These are phyloP conservation scores for Semnopithecus entellus DNA, from an alignment of 2,113 vertebrate species.

Conservation along the genomic window DNA sequence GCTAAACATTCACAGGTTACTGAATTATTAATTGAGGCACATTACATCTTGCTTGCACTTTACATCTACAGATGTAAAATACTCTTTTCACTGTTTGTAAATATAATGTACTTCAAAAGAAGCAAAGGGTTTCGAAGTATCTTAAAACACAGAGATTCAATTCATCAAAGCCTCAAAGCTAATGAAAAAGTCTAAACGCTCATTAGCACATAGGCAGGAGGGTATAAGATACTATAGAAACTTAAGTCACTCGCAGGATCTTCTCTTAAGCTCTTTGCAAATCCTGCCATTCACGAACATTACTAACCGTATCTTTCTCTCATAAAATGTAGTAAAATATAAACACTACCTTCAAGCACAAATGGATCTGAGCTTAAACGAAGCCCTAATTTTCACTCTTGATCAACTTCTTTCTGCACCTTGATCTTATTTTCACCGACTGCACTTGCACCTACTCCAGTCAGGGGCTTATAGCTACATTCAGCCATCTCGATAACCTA, in stretches of 20 bases:
- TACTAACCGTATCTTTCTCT: neutral
- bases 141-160: conserved; percentile 1
- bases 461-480: no score
- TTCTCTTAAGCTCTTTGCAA: neutral
- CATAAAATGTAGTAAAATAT: neutral
- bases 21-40: conserved; percentile 10
- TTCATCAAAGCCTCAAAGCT: neutral
- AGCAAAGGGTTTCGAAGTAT: neutral
- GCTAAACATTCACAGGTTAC: neutral
- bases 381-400: neutral
- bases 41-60: no score
- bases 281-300: neutral
- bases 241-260: neutral
- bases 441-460: neutral
- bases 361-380: neutral
- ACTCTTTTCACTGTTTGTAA: neutral
- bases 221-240: neutral
- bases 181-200: neutral
- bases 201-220: neutral
- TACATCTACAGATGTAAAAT: neutral
- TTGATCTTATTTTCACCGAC: neutral
- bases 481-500: neutral
- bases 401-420: neutral
- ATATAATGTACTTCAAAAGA: neutral
- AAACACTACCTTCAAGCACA: neutral